phyloP scores from a whole-genome alignment of 30 jellyfish, hydroid and myxozoan genomes.

The Rhopilema esculentum region DNA sequence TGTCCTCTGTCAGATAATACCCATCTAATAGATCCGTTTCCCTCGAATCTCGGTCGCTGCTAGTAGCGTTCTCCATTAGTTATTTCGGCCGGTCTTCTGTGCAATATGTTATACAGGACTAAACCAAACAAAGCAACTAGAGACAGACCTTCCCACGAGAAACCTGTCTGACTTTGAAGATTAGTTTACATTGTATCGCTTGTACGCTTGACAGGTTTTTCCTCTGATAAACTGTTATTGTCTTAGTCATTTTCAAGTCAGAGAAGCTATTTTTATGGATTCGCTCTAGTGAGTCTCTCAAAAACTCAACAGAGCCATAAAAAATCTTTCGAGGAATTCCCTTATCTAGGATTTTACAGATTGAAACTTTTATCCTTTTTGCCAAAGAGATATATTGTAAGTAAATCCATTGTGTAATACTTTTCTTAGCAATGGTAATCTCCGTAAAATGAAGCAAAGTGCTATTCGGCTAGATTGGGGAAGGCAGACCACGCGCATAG shows the following conservation, averaged over 20 bases:
- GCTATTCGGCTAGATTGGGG: no score
- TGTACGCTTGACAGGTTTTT: not conserved
- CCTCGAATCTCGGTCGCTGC: not conserved
- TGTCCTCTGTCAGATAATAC: not conserved
- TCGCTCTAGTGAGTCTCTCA: not conserved
- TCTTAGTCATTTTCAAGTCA: not conserved
- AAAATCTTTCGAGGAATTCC: not conserved
- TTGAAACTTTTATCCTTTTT: not conserved
- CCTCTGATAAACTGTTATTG: not conserved
- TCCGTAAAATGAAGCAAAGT: no score
- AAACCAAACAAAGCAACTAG: not conserved
- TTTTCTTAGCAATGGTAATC: not conserved
- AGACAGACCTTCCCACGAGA: not conserved
- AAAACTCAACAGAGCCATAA: not conserved
- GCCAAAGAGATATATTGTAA: not conserved
- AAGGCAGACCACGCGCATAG: no score
- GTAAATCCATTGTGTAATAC: not conserved
- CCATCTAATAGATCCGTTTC: slow-evolving; percentile 22
- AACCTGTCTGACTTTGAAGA: not conserved
- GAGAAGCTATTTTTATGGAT: not conserved
- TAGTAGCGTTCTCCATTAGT: not conserved
- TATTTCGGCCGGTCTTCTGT: not conserved
- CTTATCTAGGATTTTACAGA: not conserved
- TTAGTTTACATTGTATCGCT: not conserved
- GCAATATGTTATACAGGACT: not conserved